A percentile compares a stretch with the other conserved stretches of the same genome.
Evolutionary conservation across 1,140 invertebrate genomes (phyloP).

Genomic region (Drosophila melanica): DNA sequence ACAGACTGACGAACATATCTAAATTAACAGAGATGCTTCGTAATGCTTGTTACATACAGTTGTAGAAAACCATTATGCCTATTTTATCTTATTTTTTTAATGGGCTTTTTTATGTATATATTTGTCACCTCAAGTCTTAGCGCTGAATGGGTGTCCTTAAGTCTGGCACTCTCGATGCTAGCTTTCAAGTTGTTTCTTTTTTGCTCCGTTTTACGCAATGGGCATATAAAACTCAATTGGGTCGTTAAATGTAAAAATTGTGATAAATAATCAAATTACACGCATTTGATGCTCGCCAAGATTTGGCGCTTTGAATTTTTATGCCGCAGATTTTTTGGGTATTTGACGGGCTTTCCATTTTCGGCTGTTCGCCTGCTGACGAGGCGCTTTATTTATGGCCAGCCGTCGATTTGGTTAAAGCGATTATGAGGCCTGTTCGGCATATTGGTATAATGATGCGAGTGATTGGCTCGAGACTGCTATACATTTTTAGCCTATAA

Average conservation of each 20-base stretch:
- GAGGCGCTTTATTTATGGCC: slow-evolving; percentile 43
- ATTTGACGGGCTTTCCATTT: slow-evolving; percentile 57
- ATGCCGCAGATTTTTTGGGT: slow-evolving; percentile 45
- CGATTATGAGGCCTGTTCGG: slow-evolving; percentile 37
- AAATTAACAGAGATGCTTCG: too few relatives aligned
- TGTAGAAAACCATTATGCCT: too few relatives aligned
- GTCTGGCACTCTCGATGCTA: background rate
- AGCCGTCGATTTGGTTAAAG: slow-evolving; percentile 30
- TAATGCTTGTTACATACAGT: too few relatives aligned
- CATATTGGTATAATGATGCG: slow-evolving; percentile 31
- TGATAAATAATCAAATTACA: slow-evolving; percentile 82
- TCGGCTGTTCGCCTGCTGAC: slow-evolving; percentile 19
- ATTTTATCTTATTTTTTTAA: too few relatives aligned
- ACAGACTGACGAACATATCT: too few relatives aligned
- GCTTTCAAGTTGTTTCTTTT: slow-evolving; percentile 4
- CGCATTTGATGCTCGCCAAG: slow-evolving; percentile 65
- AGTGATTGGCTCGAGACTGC: background rate
- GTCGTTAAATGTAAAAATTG: slow-evolving; percentile 81
- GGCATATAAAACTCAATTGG: slow-evolving; percentile 77
- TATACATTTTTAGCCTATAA: slow-evolving; percentile 14
- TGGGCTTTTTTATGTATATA: too few relatives aligned
- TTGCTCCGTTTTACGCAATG: slow-evolving; percentile 26
- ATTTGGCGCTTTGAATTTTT: slow-evolving; percentile 62
- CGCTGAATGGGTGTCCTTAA: background rate
- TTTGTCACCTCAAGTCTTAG: too few relatives aligned